Base-by-base conservation (phyloP, 1,140 invertebrate species). In the Caenorhabditis tropicalis region DNA sequence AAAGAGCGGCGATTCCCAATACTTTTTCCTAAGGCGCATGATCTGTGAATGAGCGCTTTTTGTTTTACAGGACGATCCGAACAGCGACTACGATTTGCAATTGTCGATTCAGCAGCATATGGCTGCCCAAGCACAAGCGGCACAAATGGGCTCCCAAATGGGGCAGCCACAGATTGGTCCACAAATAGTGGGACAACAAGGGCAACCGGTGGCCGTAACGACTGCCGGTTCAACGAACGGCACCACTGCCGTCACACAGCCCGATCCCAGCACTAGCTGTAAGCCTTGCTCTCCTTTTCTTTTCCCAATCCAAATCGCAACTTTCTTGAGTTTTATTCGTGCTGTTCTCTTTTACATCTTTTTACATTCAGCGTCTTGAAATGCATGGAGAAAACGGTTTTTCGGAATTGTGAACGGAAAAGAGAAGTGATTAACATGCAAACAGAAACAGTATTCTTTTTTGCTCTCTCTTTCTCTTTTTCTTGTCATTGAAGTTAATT, bases 201-300 rank as follows among this genome's bases (percentile, higher is more conserved):
- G 65, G 36, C 65, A 74, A 46, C 33, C 36, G 65, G 65, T 74
- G n/a, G 36, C 10, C 3, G 65, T n/a, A 29, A 24, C 65, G n/a
- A 46, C 33, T 12, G 33, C 65, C 36, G 65, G 65, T 16, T 15
- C 82, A 4, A 27, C 81, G 27, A 58, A 56, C 19, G 53, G 51
- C 53, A 27, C 49, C 5, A 21, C 60, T 19, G 36, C 82, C n/a
- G 31, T 56, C 53, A 43, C 81, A 82, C 82, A 82, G 60, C 56
- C 82, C 60, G 82, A 82, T 82, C 82, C 82, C 46, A 82, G 82
- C 60, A 82, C 82, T 46, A 82, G 82, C 60, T 58, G 82, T 82
- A 74, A 82, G 82, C 65, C 65, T 82, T 49, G 81, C 81, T 60
- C 36, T 56, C 49, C 39, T 82, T 56, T 51, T 82, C 51, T 58